Base-by-base conservation (phyloP, 92 coral and sea anemone species). In the Virgularia gustaviana region DNA sequence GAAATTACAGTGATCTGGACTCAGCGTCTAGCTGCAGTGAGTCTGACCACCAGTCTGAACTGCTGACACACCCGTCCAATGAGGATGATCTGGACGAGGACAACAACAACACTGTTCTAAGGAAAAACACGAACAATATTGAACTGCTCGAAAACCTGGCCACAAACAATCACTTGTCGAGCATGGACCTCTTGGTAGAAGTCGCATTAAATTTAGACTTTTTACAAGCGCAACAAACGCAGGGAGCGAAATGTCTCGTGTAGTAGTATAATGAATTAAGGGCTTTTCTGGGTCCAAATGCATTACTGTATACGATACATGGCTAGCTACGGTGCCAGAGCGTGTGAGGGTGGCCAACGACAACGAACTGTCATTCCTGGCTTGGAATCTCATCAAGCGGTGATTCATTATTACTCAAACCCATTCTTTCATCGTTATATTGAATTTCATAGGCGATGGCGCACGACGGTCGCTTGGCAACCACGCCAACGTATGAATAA, bases 141-240 rank as follows among this genome's bases (percentile, higher is more conserved):
- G 53, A 53, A 22, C 32, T 68, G 35, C 60, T 68, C 28, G 75
- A 68, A 51, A 68, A 68, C 12, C 28, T 68, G 25, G 16, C 60
- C 13, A 55, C 75, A 3, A 68, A 68, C 20, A 68, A 49, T 47
- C 75, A 32, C n/a, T 32, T 68, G 45, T 68, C 75, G 38, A 94
- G 99, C 53, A 94, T 94, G 75, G 87, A 94, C 79, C 77, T 94
- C 56, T 82, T 94, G 33, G 99, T 94, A 31, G 99, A 94, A 60
- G 99, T 94, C 34, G 99, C 99, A 0, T 63, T 94, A 67, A 94
- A 94, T 75, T 83, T 90, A 78, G 99, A 94, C 75, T 29, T 68
- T 47, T 25, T 68, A 68, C 75, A 68, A 68, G 44, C 29, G 15
- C 59, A 51, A 18, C 16, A n/a, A 19, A 28, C 60, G 7, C 59